Conservation (phyloP, 2,888 invertebrate species). For the Cerastis rubricosa region DNA sequence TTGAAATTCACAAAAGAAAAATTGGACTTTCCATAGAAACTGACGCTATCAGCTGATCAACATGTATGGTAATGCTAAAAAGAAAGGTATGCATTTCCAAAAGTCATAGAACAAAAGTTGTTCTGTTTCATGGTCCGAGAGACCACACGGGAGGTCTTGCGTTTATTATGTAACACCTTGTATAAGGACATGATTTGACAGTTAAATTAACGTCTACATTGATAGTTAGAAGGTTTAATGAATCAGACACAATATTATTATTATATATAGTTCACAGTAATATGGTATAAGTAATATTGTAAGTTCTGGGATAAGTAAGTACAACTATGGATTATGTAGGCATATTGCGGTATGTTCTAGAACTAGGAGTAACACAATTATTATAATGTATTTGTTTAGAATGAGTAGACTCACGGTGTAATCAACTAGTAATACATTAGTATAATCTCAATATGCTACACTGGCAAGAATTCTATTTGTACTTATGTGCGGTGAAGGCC, state of each 20-base stretch:
- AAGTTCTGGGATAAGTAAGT: conserved; percentile 35
- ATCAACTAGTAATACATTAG: conserved; percentile 53
- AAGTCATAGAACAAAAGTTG: no score
- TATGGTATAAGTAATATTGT: background rate
- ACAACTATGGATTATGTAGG: conserved; percentile 33
- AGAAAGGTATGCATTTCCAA: no score
- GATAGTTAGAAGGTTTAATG: conserved; percentile 21
- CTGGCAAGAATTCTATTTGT: conserved; percentile 84
- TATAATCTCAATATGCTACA: conserved; percentile 66
- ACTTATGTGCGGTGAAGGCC: conserved; percentile 72
- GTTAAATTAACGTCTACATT: conserved; percentile 33
- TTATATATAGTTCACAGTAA: conserved; percentile 46
- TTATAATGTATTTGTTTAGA: conserved; percentile 57
- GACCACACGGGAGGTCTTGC: no score
- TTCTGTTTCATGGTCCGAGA: no score
- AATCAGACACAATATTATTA: conserved; percentile 13
- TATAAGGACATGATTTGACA: conserved; percentile 38
- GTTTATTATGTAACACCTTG: no score
- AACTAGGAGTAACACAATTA: conserved; percentile 62
- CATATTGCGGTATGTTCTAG: conserved; percentile 23
- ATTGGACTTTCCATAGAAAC: no score
- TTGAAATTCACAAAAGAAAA: no score
- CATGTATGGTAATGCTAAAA: no score
- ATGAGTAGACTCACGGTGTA: conserved; percentile 62
- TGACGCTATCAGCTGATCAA: no score